Evolutionary conservation across 2,797 vertebrate genomes (phyloP), one percentile per base, ranked within the genome.

Genomic region (Thripadectes ignobilis): DNA sequence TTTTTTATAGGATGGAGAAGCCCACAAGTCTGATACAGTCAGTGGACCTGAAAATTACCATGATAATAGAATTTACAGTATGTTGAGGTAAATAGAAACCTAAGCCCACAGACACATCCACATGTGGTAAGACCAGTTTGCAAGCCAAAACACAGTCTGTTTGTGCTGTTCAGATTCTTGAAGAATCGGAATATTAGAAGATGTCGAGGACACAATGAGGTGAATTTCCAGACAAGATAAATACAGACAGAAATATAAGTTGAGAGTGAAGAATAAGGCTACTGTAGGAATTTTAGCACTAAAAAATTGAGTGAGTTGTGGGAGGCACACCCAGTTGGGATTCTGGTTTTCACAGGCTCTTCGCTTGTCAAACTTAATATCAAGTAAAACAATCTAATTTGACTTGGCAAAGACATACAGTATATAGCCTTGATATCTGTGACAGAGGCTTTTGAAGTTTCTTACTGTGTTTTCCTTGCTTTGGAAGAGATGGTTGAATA

Each of bases 341-440:
- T 97, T 98, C 97, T 97, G 97, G 97, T 97, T 98, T 98, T 97
- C 97, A 97, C 96, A 98, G 96, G 86, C 97, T 95, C 97, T 97
- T 97, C 97, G 88, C 98, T 98, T 98, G 98, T 98, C 98, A 98
- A 97, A 98, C 96, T 97, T 98, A 97, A 98, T 98, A 98, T 98
- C 96, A 96, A 98, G 97, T 97, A 97, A 98, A 98, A 98, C 97
- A 97, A 97, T 95, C 96, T 98, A 97, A 98, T 98, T 98, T 97
- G 97, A 96, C 97, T 98, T 98, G 98, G 98, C 98, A 98, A 97
- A 96, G 69, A 72, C 96, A 91, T 96, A 92, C 7, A 97, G 96
- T 95, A 95, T 94, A 89, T 96, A 97, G 97, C 92, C 94, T 89
- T 95, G 96, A 97, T 98, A 98, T 96, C 97, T 96, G 92, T 95